Evolutionary conservation across 2,888 invertebrate genomes (phyloP), one percentile per base, ranked within the genome.

Genomic region (Gasteruption jaculator): DNA sequence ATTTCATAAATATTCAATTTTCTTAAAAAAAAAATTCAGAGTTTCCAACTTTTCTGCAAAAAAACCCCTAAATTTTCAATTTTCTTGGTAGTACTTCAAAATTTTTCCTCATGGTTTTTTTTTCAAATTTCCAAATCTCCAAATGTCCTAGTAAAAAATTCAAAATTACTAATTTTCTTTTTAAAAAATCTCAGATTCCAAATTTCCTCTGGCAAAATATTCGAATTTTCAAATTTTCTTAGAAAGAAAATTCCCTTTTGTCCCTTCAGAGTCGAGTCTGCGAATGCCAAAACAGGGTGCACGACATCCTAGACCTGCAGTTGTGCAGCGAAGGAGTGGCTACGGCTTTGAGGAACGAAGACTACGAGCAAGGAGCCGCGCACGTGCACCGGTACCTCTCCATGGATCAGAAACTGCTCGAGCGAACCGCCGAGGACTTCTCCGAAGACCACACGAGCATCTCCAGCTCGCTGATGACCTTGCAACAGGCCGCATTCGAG

Each of bases 301-400:
- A 94, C 59, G 96, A 97, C 68, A 78, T 97, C 25, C 83, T 96
- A 44, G 96, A 97, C 68, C 75, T 97, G 37, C 92, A 95, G 71
- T 77, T 92, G 42, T 99, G 97, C 68, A 93, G 94, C 34, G 91
- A 95, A 67, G 97, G 96, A n/a, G 97, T 99, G 0, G 88, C 93
- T 51, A 83, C 88, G 35, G 95, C 99, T 1, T 83, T 99, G 39
- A 81, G 83, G 50, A 89, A 91, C 55, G 94, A 96, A 71, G 94
- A 99, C 69, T 97, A 90, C 73, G 99, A 99, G 71, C 87, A 90
- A 73, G 94, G 95, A 39, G 96, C 97, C 8, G 91, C 85, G 0
- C 96, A 96, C 65, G 88, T 99, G 31, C 91, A 95, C 56, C 80
- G 97, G 29, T 96, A 92, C 72, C 76, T 95, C 27, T 85, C 87